phyloP scores from a whole-genome alignment of 2,888 invertebrate species.

The Drosophila aldrichi region DNA sequence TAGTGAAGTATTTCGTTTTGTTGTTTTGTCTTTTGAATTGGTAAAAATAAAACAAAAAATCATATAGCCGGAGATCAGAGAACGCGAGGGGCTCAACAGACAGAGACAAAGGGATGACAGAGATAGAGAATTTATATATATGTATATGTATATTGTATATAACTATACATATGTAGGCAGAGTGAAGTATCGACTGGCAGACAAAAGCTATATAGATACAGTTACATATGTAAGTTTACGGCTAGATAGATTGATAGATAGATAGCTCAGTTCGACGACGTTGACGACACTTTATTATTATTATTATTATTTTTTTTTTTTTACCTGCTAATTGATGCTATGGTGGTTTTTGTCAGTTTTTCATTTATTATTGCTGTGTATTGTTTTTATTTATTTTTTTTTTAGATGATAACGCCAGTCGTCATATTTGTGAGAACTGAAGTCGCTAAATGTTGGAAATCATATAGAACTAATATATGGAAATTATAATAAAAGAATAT shows the following conservation, averaged over 20 bases:
- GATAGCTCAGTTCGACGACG: constrained; percentile 34
- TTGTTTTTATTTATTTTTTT: constrained; percentile 26
- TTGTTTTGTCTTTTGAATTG: constrained; percentile 58
- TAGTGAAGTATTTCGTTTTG: constrained; percentile 81
- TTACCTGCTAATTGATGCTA: constrained; percentile 25
- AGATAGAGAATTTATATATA: constrained; percentile 3
- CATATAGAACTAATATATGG: constrained; percentile 28
- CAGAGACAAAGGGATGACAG: constrained; percentile 15
- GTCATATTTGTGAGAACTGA: constrained; percentile 35
- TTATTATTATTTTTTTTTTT: constrained; percentile 1
- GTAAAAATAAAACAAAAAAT: constrained; percentile 56
- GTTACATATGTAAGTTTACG: constrained; percentile 12
- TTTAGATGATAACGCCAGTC: constrained; percentile 28
- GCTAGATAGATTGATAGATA: constrained; percentile 24
- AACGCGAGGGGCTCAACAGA: constrained; percentile 22
- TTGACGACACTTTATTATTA: constrained; percentile 13
- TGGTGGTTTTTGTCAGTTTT: constrained; percentile 33
- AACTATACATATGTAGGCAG: neutral
- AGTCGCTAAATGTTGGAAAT: constrained; percentile 38
- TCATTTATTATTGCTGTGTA: constrained; percentile 31
- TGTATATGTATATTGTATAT: neutral
- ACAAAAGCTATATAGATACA: constrained; percentile 13
- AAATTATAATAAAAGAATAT: constrained; percentile 35
- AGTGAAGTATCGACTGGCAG: constrained; percentile 4
- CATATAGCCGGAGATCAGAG: constrained; percentile 43